Evolutionary conservation across 53 echinoderm and acorn worm genomes (phyloP), one percentile per base, ranked within the genome.

Genomic region (Arbacia lixula): DNA sequence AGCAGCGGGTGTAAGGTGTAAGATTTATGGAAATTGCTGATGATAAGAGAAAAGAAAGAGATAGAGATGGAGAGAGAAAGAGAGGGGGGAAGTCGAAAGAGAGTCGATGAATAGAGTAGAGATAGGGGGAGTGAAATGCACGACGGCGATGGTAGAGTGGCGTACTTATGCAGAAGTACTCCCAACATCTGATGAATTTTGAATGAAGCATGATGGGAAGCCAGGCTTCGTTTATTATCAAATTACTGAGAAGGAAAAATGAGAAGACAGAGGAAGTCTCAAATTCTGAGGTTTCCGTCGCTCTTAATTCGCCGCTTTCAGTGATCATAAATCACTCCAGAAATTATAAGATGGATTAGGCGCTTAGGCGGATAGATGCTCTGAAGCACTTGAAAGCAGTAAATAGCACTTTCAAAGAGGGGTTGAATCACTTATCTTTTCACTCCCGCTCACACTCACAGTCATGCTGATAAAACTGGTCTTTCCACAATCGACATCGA

Each of bases 1-100:
- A 49, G 20, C 64, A 46, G 62, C 3, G 62, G 58, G 82, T 43
- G 82, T 81, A 63, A 63, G 82, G 82, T 81, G 82, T 81, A 43
- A 81, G 64, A 81, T 81, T 81, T 81, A 81, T 81, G 82, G 82
- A 81, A 81, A 81, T 81, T 81, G 82, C 82, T 31, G 29, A 64
- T 63, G 82, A 63, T 81, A 64, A 81, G 40, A 64, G 22, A 31
- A 5, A 2, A 14, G 50, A 72, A 2, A 30, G 31, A 72, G n/a
- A 33, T 5, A 63, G 64, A 81, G 39, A 40, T 39, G 33, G 34
- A 74, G 34, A 43, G 8, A 53, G 74, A 53, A 9, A 33, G 16
- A 74, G 34, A 19, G 30, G 53, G 73, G 53, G 53, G 34, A 49
- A 10, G 14, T 10, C 74, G 20, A 53, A 53, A 5, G 33, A 43